A percentile compares a stretch with the other conserved stretches of the same genome.
Evolutionary conservation across 2,888 invertebrate genomes (phyloP).

Genomic region (Eupithecia dodoneata): DNA sequence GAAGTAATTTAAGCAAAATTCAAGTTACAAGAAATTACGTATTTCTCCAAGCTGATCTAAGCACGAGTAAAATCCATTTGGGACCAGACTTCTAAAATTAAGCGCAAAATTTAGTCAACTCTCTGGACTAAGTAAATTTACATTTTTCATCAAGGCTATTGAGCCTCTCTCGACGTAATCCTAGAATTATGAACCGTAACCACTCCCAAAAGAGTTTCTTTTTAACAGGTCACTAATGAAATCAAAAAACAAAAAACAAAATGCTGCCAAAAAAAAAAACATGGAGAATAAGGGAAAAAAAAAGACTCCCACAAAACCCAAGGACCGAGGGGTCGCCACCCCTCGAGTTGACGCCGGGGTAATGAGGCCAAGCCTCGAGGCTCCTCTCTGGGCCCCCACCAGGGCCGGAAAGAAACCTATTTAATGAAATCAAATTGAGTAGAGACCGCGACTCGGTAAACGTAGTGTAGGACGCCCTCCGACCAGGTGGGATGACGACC

Average conservation of each 20-base stretch:
- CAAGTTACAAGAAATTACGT: background rate
- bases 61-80: background rate
- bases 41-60: background rate
- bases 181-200: conserved; percentile 12
- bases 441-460: too few relatives aligned
- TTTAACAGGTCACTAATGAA: background rate
- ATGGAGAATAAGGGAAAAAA: too few relatives aligned
- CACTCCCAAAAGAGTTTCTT: conserved; percentile 2
- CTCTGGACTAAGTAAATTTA: background rate
- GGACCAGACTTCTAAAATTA: background rate
- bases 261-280: too few relatives aligned
- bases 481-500: too few relatives aligned
- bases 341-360: too few relatives aligned
- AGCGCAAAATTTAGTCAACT: background rate
- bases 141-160: background rate
- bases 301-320: too few relatives aligned
- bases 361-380: too few relatives aligned
- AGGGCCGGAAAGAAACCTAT: too few relatives aligned
- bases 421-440: background rate
- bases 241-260: too few relatives aligned
- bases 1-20: background rate
- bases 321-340: too few relatives aligned
- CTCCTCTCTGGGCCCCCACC: too few relatives aligned
- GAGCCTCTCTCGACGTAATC: conserved; percentile 10
- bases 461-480: too few relatives aligned